Evolutionary conservation across 1,140 invertebrate species (phyloP).

Genomic region (Drosophila lini): DNA sequence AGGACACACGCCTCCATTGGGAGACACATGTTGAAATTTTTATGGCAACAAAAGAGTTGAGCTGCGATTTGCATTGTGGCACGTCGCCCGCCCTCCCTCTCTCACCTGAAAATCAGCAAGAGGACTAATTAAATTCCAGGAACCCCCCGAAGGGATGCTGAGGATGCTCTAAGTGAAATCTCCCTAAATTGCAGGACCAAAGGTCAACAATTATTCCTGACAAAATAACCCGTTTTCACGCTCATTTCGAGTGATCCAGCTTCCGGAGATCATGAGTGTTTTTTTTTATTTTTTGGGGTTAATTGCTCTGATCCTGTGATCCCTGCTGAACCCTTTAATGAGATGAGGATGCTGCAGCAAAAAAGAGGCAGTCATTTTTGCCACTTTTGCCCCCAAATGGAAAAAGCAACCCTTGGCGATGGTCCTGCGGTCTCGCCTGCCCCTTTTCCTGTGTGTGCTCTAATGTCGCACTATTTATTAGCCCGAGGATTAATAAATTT

Average conservation of each 20-base stretch:
- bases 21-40: slow-evolving; percentile 49
- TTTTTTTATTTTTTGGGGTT: neutral
- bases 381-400: slow-evolving; percentile 37
- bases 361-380: slow-evolving; percentile 33
- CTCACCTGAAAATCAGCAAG: slow-evolving; percentile 20
- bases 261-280: slow-evolving; percentile 42
- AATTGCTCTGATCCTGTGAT: slow-evolving; percentile 13
- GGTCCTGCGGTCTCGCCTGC: slow-evolving; percentile 54
- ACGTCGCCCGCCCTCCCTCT: slow-evolving; percentile 3
- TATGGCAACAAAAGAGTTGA: slow-evolving; percentile 37
- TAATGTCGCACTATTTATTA: slow-evolving; percentile 83
- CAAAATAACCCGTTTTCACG: slow-evolving; percentile 56
- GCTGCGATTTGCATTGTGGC: slow-evolving; percentile 38
- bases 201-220: slow-evolving; percentile 31
- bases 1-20: neutral
- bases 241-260: slow-evolving; percentile 35
- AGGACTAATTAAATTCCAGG: slow-evolving; percentile 42
- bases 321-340: slow-evolving; percentile 14
- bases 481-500: slow-evolving; percentile 82
- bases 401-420: slow-evolving; percentile 43
- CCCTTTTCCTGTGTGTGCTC: slow-evolving; percentile 35
- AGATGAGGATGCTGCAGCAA: slow-evolving; percentile 9
- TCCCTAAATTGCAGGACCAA: slow-evolving; percentile 25
- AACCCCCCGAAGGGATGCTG: slow-evolving; percentile 34
- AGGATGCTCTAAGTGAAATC: neutral